Evolutionary conservation across 1,140 invertebrate genomes (phyloP), one percentile per base, ranked within the genome.

Genomic region (Trichonephila clavipes): DNA sequence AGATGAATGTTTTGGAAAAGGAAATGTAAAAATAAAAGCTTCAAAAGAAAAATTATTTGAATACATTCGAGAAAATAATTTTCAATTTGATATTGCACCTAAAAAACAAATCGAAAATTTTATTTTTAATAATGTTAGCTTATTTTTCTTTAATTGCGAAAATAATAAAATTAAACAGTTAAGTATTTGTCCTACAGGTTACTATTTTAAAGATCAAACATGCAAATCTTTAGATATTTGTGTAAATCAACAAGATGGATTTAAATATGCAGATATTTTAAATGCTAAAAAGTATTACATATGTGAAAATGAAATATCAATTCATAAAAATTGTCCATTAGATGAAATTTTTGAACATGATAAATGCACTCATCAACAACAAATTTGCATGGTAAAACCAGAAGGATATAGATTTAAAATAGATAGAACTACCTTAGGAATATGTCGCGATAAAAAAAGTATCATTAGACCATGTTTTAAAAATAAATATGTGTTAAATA

Each of bases 331-430:
- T 14, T 86, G 83, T 28, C 51, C 51, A 58, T 1, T 2, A 0
- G 24, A 86, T 12, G 12, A 86, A 86, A 86, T 86, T 24, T 86
- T 86, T 86, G 16, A 59, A 59, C 8, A n/a, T 86, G 83, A 86
- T 28, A 59, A 58, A 59, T 86, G 83, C 61, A 61, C 6, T 12
- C n/a, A 14, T n/a, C 83, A 58, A 14, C 21, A 59, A 12, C 12
- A 86, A 28, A 86, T 86, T 59, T 86, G 83, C 24, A 0, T 18
- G 21, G 51, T 86, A n/a, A 61, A 86, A 61, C 44, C n/a, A 21
- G 51, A 61, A 19, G 51, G 51, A n/a, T 86, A 86, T n/a, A 59
- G 1, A n/a, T 59, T 86, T 86, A 86, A 86, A 86, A 59, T 59
- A 16, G 12, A 28, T 16, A 19, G 40, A 24, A 59, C 10, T 0